Evolutionary conservation across 2,797 vertebrate genomes (phyloP), one percentile per base, ranked within the genome.

Genomic region (Uromys caudimaculatus): DNA sequence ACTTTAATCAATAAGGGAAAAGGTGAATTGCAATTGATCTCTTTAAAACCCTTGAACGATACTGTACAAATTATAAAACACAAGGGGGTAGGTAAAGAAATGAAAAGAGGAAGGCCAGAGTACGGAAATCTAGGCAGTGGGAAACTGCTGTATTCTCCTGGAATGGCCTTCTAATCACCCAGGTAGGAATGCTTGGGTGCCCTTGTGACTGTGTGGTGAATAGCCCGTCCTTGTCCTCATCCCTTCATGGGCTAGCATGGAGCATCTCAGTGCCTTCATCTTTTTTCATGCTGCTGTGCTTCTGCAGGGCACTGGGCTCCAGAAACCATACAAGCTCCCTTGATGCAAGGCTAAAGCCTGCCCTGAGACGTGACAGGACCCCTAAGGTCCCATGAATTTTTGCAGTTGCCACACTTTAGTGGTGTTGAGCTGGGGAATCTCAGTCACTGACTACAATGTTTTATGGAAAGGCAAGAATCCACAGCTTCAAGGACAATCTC

Each of bases 11-110:
- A 98, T 98, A 97, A 98, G 96, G 97, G 97, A 98, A 98, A 98
- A 98, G 98, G 97, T 98, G 97, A 98, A 98, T 95, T 98, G 97
- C 95, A 98, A 98, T 98, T 96, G 97, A 98, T 97, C 95, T 67
- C 50, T 89, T 94, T 89, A 96, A 97, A 95, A 96, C 95, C 90
- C 96, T 95, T 97, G 89, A 93, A 97, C 5, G 44, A 94, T 64
- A 97, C 82, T 96, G 96, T 97, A 97, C 97, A 97, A 96, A 97
- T 98, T 96, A 97, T 79, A 93, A 92, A 97, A 95, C 93, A 93
- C 73, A 56, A 24, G 52, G 23, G 19, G 83, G 62, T 32, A 69
- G 89, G 83, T 27, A 29, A 73, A 87, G 7, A 86, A 90, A 75
- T 60, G 50, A 82, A 90, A 90, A 87, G 93, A 91, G 47, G 81